phyloP scores from a whole-genome alignment of 2,888 invertebrate genomes.

The Polyommatus icarus region DNA sequence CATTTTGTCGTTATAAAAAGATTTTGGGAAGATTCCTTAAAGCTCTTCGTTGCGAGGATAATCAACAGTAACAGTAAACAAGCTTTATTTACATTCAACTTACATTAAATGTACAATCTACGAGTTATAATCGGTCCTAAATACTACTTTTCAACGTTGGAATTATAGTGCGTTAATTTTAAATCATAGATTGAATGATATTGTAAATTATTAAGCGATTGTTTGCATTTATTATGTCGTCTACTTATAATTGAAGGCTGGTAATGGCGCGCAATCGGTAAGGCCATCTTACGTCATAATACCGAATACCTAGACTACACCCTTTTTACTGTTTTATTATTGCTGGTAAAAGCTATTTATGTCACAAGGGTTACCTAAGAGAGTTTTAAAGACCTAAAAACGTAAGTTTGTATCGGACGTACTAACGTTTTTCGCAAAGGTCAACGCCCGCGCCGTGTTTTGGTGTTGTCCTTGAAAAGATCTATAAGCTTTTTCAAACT shows the following conservation, averaged over 20 bases:
- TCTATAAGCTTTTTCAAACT: neutral
- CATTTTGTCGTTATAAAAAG: neutral
- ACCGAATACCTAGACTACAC: conserved; percentile 20
- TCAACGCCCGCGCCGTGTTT: neutral
- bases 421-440: neutral
- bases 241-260: conserved; percentile 20
- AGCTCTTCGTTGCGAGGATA: neutral
- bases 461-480: neutral
- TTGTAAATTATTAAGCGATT: neutral
- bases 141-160: neutral
- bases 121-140: neutral
- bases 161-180: neutral
- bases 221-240: neutral
- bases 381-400: neutral
- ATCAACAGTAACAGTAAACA: neutral
- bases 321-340: conserved; percentile 4
- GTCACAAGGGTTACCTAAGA: neutral
- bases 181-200: neutral
- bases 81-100: neutral
- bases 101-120: neutral
- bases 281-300: conserved; percentile 19
- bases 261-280: conserved; percentile 18
- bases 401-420: neutral
- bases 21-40: neutral
- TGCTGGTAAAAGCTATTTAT: neutral